Conservation (phyloP, 2,797 vertebrate species). For the Gambusia yucatana region DNA sequence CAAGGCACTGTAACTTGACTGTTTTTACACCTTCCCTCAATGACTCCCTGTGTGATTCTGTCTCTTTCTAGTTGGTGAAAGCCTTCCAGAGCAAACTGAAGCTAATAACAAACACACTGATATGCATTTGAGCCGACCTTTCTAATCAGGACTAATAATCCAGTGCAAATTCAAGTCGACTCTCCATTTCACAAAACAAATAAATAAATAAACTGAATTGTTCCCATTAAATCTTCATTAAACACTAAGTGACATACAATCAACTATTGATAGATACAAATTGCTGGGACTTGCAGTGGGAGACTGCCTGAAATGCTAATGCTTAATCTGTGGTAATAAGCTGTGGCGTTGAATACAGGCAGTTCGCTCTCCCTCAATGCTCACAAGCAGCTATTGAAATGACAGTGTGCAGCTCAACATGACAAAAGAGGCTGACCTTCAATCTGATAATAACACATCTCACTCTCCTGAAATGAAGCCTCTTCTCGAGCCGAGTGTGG, state of each 20-base stretch:
- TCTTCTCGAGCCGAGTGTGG: constrained; percentile 48
- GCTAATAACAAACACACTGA: constrained; percentile 70
- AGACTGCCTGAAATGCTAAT: constrained; percentile 80
- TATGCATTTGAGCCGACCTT: constrained; percentile 57
- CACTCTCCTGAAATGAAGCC: constrained; percentile 41
- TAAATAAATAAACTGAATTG: constrained; percentile 54
- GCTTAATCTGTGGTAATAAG: constrained; percentile 81
- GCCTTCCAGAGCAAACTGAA: constrained; percentile 54
- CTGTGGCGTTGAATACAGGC: constrained; percentile 49
- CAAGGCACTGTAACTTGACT: background rate
- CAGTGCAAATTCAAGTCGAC: constrained; percentile 70
- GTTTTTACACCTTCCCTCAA: constrained; percentile 9
- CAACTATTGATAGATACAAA: constrained; percentile 84
- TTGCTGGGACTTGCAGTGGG: constrained; percentile 76
- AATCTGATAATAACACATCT: constrained; percentile 60
- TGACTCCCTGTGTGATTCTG: constrained; percentile 16
- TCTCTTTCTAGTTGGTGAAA: constrained; percentile 48
- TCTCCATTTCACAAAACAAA: constrained; percentile 57
- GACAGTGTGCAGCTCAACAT: constrained; percentile 51
- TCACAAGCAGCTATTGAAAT: constrained; percentile 63
- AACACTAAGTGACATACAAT: constrained; percentile 83
- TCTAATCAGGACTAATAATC: constrained; percentile 78
- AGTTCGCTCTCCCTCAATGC: constrained; percentile 37
- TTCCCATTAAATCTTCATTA: constrained; percentile 86
- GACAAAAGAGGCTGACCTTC: constrained; percentile 75